Conservation (phyloP, 2,113 vertebrate species). For the Prunella fulvescens region DNA sequence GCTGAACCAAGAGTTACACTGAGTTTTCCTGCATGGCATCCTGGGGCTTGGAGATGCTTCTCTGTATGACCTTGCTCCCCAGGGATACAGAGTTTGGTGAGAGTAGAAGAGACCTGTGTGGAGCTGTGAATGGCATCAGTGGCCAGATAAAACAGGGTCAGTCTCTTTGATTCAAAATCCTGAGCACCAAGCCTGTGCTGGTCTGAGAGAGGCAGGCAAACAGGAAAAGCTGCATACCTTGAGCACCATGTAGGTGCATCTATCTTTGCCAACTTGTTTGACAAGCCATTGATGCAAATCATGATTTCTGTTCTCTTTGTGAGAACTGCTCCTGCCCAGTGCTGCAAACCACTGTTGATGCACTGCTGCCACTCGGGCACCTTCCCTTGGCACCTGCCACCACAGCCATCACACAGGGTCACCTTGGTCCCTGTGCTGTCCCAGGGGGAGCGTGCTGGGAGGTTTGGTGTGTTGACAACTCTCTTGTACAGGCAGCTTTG, state of each 20-base stretch:
- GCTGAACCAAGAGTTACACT: neutral
- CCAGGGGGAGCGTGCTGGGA: neutral
- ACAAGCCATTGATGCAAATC: neutral
- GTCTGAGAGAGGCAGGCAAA: neutral
- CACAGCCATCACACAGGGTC: rapidly evolving
- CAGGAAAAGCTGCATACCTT: slow-evolving; percentile 17
- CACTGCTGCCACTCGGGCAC: rapidly evolving
- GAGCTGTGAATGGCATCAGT: neutral
- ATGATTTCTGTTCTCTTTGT: neutral
- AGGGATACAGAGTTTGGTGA: neutral
- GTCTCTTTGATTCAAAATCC: neutral
- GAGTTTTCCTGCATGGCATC: neutral
- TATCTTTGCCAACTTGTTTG: neutral
- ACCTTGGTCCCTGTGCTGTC: rapidly evolving
- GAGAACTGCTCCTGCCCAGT: neutral
- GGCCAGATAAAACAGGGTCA: neutral
- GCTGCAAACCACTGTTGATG: neutral
- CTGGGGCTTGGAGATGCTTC: neutral
- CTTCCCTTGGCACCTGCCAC: neutral
- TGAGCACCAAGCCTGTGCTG: neutral
- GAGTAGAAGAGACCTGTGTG: neutral
- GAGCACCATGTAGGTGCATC: neutral
- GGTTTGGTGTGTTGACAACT: neutral
- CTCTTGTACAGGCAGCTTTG: neutral
- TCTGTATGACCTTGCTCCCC: neutral